A percentile compares a stretch with the other conserved stretches of the same genome.
Conservation (phyloP, 2,113 vertebrate genomes). For the Coptodon rendalli region DNA sequence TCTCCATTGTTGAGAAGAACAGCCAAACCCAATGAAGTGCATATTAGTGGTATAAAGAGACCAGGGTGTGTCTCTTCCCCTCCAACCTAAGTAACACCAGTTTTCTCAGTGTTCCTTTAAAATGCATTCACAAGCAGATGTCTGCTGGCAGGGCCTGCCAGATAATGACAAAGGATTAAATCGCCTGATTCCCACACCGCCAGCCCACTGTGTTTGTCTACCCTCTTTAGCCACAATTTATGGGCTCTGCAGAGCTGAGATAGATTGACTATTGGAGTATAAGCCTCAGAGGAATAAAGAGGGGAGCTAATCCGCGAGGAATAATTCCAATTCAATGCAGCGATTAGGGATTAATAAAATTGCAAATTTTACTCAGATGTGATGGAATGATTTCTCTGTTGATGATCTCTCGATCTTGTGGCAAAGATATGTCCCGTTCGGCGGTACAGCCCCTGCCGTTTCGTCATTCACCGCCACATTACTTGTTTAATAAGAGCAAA, state of each 20-base stretch:
- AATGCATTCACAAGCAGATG: conserved; percentile 67
- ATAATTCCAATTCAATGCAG: conserved; percentile 59
- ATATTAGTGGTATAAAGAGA: conserved; percentile 34
- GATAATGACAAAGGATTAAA: conserved; percentile 76
- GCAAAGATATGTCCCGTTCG: neutral
- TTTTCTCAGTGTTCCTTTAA: conserved; percentile 39
- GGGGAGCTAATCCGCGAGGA: conserved; percentile 49
- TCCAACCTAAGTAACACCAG: conserved; percentile 38
- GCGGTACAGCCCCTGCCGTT: neutral
- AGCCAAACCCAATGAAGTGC: conserved; percentile 45
- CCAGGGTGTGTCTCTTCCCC: conserved; percentile 58
- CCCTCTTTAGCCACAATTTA: conserved; percentile 66
- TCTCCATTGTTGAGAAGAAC: conserved; percentile 34
- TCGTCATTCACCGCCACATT: neutral
- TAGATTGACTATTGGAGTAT: conserved; percentile 57
- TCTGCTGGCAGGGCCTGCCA: conserved; percentile 57
- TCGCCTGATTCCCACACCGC: conserved; percentile 60
- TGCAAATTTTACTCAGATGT: conserved; percentile 59
- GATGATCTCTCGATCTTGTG: neutral
- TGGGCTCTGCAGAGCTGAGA: conserved; percentile 61
- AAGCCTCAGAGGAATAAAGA: conserved; percentile 60
- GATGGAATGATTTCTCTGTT: conserved; percentile 45
- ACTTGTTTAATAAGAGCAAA: neutral
- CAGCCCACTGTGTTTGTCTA: conserved; percentile 64
- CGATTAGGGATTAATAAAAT: conserved; percentile 71